Base-by-base conservation (phyloP, 2,113 vertebrate species). In the Rhinichthys klamathensis region DNA sequence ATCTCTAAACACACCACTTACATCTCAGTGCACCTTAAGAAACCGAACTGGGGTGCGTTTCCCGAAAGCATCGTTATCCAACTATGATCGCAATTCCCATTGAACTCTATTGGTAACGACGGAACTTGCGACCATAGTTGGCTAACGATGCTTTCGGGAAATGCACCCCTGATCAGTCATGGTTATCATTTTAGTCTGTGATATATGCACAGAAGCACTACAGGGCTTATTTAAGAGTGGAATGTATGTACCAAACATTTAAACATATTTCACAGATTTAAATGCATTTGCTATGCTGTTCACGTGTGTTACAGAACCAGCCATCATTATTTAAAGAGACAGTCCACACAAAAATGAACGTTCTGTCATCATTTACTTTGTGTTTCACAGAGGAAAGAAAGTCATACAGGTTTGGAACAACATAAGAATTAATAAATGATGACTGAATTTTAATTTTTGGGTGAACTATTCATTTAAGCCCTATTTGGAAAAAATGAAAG, bases 181-280 rank as follows among this genome's bases (percentile, higher is more conserved):
- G 46, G 27, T 76, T 12, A 73, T 70, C 67, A 27, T 16, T 67
- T 27, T 49, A 75, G 11, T 73, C 38, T 44, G 35, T 13, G 12
- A 49, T 51, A 23, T 15, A 75, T 30, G 44, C n/a, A 76, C 3
- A 54, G 27, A 27, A 51, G 30, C 35, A 70, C 35, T 15, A 51
- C 18, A 38, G 80, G 35, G 6, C 4, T 54, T 76, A 51, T 76
- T 49, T 76, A 76, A 80, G 23, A 49, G 70, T 60, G 54, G 82
- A 88, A 83, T 85, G 87, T 80, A 54, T 23, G 21, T 44, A 76
- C 46, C 46, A 76, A 25, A 54, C n/a, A 27, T 21, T 32, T 18
- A 21, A 27, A 51, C 70, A 46, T n/a, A 73, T 73, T 73, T 41
- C 73, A 70, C 4, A 70, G 67, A 21, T 70, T 74, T 44, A 74